Percentiles rank a stretch among this genome's conserved stretches.
phyloP scores from a whole-genome alignment of 2,888 invertebrate genomes.

The Tenthredo scrophulariae region DNA sequence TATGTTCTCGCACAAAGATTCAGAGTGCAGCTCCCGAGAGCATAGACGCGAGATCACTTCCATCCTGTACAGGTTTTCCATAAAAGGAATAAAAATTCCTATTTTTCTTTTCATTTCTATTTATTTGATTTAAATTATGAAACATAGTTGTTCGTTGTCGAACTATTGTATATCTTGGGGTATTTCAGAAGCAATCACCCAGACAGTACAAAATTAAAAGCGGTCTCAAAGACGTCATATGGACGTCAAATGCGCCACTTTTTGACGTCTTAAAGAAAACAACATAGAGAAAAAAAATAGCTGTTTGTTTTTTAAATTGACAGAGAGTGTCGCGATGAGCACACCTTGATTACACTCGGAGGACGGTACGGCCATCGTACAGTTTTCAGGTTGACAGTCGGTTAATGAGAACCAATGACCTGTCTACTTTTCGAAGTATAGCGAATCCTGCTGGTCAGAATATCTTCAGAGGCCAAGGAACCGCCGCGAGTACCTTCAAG shows the following conservation, averaged over 20 bases:
- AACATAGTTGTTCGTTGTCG: neutral
- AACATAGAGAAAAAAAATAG: neutral
- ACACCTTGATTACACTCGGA: conserved; percentile 3
- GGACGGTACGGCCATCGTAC: neutral
- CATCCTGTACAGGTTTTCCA: neutral
- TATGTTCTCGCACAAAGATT: neutral
- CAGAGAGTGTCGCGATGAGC: neutral
- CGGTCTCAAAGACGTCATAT: too few species aligned
- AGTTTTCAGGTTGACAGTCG: conserved; percentile 2
- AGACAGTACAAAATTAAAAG: too few species aligned
- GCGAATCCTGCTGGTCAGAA: neutral
- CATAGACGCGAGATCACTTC: neutral
- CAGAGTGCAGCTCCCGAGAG: neutral
- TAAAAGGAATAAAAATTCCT: neutral
- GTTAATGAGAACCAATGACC: neutral
- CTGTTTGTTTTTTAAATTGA: neutral
- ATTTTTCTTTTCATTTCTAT: neutral
- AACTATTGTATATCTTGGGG: neutral
- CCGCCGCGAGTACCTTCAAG: neutral
- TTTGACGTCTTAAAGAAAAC: too few species aligned
- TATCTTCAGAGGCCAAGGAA: neutral
- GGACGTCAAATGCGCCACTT: too few species aligned
- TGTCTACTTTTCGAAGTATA: neutral
- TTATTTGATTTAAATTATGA: neutral
- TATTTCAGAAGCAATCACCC: neutral